Evolutionary conservation across 2,113 vertebrate species (phyloP).

Genomic region (Ameiurus melas): DNA sequence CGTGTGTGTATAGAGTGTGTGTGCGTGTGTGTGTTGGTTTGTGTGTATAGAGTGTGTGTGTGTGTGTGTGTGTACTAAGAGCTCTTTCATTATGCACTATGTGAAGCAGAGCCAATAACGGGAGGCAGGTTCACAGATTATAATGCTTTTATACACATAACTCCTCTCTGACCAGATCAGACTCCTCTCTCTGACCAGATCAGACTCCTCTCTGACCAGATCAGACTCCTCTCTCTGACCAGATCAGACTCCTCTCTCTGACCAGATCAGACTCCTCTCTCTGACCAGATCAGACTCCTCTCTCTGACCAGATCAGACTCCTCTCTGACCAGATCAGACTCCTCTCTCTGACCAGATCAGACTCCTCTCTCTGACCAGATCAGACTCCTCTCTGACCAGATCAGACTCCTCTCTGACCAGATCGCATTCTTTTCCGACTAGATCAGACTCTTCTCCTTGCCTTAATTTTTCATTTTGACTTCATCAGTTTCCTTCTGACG

Average conservation of each 20-base stretch:
- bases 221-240: background rate
- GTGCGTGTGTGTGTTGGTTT: too few species aligned
- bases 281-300: background rate
- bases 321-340: background rate
- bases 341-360: background rate
- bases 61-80: background rate
- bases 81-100: slow-evolving; percentile 24
- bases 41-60: background rate
- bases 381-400: background rate
- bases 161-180: background rate
- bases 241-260: background rate
- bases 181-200: background rate
- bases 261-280: background rate
- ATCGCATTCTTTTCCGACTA: too few species aligned
- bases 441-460: background rate
- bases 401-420: background rate
- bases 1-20: background rate
- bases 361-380: background rate
- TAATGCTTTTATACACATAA: background rate
- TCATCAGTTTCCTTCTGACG: too few species aligned
- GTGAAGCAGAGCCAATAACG: background rate
- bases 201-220: background rate
- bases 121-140: background rate
- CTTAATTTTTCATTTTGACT: too few species aligned
- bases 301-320: background rate